These are phyloP conservation scores for Cichlasoma orientale DNA, from an alignment of 2,797 vertebrate genomes.

Conservation along the genomic window DNA sequence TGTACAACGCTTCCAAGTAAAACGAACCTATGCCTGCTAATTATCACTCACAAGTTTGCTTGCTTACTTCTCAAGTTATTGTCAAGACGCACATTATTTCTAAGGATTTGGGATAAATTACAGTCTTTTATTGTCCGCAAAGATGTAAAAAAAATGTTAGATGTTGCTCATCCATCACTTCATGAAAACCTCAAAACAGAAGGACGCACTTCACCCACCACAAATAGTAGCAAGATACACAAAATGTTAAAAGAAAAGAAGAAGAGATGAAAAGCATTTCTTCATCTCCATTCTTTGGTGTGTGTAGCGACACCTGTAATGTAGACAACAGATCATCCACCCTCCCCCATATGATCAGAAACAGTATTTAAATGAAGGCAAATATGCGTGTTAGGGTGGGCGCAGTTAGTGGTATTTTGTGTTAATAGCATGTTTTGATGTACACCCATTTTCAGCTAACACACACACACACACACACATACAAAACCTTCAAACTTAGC, in stretches of 20 bases:
- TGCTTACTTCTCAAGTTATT: neutral
- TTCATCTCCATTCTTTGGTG: neutral
- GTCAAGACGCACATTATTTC: neutral
- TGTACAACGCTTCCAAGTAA: constrained; percentile 6
- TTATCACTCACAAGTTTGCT: neutral
- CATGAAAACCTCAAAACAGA: neutral
- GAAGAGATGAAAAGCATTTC: too few relatives aligned
- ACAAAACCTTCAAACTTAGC: neutral
- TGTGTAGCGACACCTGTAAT: neutral
- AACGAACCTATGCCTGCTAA: constrained; percentile 10
- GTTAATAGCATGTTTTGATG: neutral
- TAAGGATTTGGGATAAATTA: neutral
- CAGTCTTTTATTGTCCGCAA: neutral
- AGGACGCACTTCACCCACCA: neutral
- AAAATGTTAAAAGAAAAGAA: neutral
- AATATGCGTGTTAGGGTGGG: neutral
- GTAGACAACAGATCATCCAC: neutral
- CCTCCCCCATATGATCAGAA: neutral
- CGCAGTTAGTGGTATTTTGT: neutral
- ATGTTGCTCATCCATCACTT: neutral
- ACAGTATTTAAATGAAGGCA: neutral
- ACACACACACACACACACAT: neutral
- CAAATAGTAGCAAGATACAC: neutral
- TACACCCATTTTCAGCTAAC: neutral
- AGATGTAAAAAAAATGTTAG: neutral